Conservation (phyloP, 1,140 invertebrate species). For the Orius laevigatus region DNA sequence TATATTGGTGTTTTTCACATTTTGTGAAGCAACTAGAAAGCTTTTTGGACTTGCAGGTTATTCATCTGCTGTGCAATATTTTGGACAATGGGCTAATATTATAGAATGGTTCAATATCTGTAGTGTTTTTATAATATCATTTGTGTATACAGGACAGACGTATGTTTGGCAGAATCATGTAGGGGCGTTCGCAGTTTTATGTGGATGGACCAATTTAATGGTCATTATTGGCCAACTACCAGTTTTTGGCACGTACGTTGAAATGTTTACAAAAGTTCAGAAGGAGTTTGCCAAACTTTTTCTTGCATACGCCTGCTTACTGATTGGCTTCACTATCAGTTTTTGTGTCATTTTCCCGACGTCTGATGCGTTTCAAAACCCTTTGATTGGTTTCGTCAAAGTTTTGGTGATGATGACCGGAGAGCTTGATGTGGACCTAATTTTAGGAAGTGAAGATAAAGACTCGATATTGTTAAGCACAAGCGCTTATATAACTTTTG, state of each 20-base stretch:
- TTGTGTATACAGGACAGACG: conserved; percentile 54
- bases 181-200: conserved; percentile 63
- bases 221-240: conserved; percentile 72
- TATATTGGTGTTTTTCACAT: conserved; percentile 50
- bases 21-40: conserved; percentile 58
- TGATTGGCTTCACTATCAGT: conserved; percentile 71
- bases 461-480: conserved; percentile 38
- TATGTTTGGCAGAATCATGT: conserved; percentile 67
- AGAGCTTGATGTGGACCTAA: conserved; percentile 53
- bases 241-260: conserved; percentile 69
- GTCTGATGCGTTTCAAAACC: conserved; percentile 58
- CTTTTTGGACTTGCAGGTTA: conserved; percentile 59
- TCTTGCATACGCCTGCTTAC: conserved; percentile 62
- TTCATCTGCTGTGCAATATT: conserved; percentile 55
- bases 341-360: conserved; percentile 73
- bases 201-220: conserved; percentile 75
- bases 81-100: conserved; percentile 64
- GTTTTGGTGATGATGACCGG: conserved; percentile 82
- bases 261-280: conserved; percentile 72
- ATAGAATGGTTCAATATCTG: conserved; percentile 71
- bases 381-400: conserved; percentile 61
- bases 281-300: conserved; percentile 70
- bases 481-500: conserved; percentile 54
- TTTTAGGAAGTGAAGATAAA: conserved; percentile 42
- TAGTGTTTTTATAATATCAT: conserved; percentile 64